Evolutionary conservation across 1,140 invertebrate genomes (phyloP).

Genomic region (Meloidogyne chitwoodi): DNA sequence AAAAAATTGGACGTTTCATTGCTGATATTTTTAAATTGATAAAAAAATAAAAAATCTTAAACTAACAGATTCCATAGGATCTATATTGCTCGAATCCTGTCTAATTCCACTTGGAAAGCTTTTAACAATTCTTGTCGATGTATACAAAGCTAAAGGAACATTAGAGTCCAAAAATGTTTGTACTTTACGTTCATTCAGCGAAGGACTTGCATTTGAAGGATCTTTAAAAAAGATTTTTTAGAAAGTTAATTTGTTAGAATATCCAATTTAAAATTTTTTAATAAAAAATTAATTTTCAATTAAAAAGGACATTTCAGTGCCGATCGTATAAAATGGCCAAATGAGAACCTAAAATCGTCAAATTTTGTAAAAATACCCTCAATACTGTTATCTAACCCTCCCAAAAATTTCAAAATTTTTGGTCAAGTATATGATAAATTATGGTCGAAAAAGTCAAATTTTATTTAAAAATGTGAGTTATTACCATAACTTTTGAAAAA

Average conservation of each 20-base stretch:
- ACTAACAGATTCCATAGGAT: slow-evolving; percentile 47
- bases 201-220: slow-evolving; percentile 43
- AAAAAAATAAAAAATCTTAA: not conserved
- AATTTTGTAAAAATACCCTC: not conserved
- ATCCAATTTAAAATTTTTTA: too few relatives aligned
- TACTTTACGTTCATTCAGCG: slow-evolving; percentile 45
- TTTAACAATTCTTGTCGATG: slow-evolving; percentile 42
- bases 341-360: not conserved
- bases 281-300: too few relatives aligned
- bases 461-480: not conserved
- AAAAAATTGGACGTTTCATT: too few relatives aligned
- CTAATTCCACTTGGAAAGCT: slow-evolving; percentile 45
- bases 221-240: slow-evolving; percentile 28
- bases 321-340: not conserved
- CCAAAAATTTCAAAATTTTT: not conserved
- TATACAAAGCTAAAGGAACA: slow-evolving; percentile 35
- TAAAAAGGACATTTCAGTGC: too few relatives aligned
- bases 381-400: not conserved
- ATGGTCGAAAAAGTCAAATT: not conserved
- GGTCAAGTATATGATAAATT: not conserved
- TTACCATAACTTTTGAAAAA: too few relatives aligned
- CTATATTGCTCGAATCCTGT: slow-evolving; percentile 50
- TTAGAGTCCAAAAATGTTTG: slow-evolving; percentile 11
- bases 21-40: too few relatives aligned
- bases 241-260: not conserved